Evolutionary conservation across 2,797 vertebrate genomes (phyloP).

Genomic region (Sebastes cheni): DNA sequence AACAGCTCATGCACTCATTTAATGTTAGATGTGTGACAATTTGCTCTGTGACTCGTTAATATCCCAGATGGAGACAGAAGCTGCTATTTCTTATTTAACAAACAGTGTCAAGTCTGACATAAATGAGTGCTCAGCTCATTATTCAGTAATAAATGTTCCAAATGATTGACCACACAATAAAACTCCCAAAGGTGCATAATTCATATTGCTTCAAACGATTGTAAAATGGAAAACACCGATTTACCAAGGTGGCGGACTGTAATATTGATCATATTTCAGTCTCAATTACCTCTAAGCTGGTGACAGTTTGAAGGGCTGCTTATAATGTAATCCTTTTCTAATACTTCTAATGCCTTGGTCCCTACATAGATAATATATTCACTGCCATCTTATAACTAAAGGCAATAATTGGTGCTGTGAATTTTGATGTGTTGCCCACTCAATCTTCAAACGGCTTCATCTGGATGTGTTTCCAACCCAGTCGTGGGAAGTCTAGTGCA

Average conservation of each 20-base stretch:
- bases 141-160: background rate
- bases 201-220: background rate
- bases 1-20: background rate
- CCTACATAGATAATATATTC: conserved; percentile 1
- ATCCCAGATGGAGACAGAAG: background rate
- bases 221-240: conserved; percentile 11
- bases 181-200: conserved; percentile 8
- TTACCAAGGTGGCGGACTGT: background rate
- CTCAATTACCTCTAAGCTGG: conserved; percentile 13
- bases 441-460: conserved; percentile 23
- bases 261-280: conserved; percentile 34
- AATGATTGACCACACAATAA: conserved; percentile 21
- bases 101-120: conserved; percentile 3
- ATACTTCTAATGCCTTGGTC: background rate
- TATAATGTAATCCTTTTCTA: conserved; percentile 20
- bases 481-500: conserved; percentile 16
- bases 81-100: background rate
- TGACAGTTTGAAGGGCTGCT: conserved; percentile 31
- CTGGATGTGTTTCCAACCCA: conserved; percentile 26
- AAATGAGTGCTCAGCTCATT: conserved; percentile 19
- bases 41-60: background rate
- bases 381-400: conserved; percentile 15
- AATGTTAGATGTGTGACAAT: background rate
- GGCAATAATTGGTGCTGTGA: background rate
- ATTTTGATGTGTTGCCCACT: conserved; percentile 20